Evolutionary conservation across 1,140 invertebrate genomes (phyloP).

Genomic region (Drosophila arawakana): DNA sequence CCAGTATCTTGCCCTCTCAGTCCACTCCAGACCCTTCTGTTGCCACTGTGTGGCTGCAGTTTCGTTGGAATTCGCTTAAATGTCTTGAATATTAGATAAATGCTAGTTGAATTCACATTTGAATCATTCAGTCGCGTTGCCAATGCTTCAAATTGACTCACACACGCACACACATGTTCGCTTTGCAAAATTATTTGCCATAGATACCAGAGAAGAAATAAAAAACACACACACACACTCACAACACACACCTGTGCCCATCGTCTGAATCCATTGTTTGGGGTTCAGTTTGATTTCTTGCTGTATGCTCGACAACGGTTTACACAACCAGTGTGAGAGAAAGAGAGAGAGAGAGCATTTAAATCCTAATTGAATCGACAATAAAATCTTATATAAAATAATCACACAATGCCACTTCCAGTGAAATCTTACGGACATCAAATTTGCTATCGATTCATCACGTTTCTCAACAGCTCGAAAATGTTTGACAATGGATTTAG

Average conservation of each 20-base stretch:
- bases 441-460: not conserved
- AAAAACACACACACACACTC: not conserved
- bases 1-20: not conserved
- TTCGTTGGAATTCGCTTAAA: constrained; percentile 11
- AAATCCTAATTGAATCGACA: constrained; percentile 22
- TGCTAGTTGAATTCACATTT: constrained; percentile 4
- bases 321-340: not conserved
- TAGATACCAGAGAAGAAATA: constrained; percentile 19
- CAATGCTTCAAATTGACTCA: constrained; percentile 11
- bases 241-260: constrained; percentile 34
- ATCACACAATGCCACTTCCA: not conserved
- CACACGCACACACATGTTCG: constrained; percentile 4
- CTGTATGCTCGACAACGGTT: not conserved
- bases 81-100: constrained; percentile 11
- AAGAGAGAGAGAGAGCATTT: not conserved
- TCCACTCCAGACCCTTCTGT: not conserved
- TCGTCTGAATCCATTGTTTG: not conserved
- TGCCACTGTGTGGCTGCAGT: not conserved
- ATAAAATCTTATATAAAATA: constrained; percentile 17
- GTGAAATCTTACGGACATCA: not conserved
- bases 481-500: not conserved
- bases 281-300: not conserved
- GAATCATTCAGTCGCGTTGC: constrained; percentile 6
- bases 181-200: constrained; percentile 34
- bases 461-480: not conserved